Evolutionary conservation across 2,113 vertebrate species (phyloP).

Genomic region (human (Homo sapiens)): DNA sequence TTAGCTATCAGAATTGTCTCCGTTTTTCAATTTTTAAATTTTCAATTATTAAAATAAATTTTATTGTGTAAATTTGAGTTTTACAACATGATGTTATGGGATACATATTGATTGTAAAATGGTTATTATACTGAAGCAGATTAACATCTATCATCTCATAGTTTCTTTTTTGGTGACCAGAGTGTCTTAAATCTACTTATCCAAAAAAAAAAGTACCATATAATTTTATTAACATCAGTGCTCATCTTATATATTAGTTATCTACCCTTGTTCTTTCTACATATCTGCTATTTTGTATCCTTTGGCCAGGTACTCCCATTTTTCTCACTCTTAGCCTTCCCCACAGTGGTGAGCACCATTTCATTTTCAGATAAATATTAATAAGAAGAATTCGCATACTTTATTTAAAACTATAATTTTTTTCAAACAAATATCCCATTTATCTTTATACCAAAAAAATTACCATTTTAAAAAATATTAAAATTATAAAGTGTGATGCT

Average conservation of each 20-base stretch:
- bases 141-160: neutral
- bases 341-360: too few relatives aligned
- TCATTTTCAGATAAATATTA: neutral
- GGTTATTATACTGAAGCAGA: neutral
- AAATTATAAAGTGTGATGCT: neutral
- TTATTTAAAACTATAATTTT: neutral
- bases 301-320: too few relatives aligned
- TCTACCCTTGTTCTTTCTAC: neutral
- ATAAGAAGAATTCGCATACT: neutral
- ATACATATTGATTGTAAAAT: neutral
- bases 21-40: neutral
- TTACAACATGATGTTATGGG: neutral
- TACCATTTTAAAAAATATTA: neutral
- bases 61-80: neutral
- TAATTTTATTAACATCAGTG: neutral
- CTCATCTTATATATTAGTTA: neutral
- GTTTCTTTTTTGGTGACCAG: neutral
- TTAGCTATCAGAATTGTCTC: neutral
- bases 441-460: neutral
- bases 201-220: neutral
- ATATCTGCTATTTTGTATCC: neutral
- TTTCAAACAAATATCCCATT: neutral
- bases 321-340: too few relatives aligned
- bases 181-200: neutral
- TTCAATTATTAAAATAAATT: neutral